phyloP scores from a whole-genome alignment of 1,140 invertebrate species.

The Orchestia grillus region DNA sequence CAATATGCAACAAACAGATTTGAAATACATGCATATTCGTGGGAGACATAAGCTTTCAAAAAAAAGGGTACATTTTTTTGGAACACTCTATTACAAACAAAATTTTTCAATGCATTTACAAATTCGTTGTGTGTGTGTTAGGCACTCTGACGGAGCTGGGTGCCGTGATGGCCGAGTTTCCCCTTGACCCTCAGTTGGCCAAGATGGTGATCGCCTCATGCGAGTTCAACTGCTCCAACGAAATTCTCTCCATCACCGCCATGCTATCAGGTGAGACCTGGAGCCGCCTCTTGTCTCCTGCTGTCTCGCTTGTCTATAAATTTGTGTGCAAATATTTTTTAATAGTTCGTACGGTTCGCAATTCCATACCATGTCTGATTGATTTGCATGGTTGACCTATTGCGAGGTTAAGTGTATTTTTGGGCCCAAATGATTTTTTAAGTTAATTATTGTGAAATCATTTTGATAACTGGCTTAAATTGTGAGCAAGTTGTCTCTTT shows the following conservation, averaged over 20 bases:
- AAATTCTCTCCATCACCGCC: slow-evolving; percentile 98
- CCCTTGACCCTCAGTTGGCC: slow-evolving; percentile 97
- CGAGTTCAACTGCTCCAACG: slow-evolving; percentile 99
- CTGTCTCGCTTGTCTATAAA: not conserved
- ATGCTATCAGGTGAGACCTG: slow-evolving; percentile 94
- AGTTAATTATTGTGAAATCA: not conserved
- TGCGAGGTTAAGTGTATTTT: not conserved
- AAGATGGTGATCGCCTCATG: slow-evolving; percentile 93
- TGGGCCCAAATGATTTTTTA: not conserved
- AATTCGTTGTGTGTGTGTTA: not conserved
- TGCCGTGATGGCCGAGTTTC: slow-evolving; percentile 99
- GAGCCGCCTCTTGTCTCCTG: not conserved
- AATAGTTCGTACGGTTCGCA: not conserved
- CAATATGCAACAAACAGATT: too few relatives aligned
- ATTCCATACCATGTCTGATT: not conserved
- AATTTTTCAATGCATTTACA: not conserved
- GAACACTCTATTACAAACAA: too few relatives aligned
- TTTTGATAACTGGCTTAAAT: not conserved
- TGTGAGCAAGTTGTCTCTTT: not conserved
- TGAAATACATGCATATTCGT: too few relatives aligned
- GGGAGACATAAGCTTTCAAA: too few relatives aligned
- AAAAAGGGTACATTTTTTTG: too few relatives aligned
- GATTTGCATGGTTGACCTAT: not conserved
- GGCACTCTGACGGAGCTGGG: slow-evolving; percentile 94
- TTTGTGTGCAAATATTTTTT: not conserved